A percentile compares a stretch with the other conserved stretches of the same genome.
phyloP scores from a whole-genome alignment of 2,113 vertebrate genomes.

The Sebastes fasciatus region DNA sequence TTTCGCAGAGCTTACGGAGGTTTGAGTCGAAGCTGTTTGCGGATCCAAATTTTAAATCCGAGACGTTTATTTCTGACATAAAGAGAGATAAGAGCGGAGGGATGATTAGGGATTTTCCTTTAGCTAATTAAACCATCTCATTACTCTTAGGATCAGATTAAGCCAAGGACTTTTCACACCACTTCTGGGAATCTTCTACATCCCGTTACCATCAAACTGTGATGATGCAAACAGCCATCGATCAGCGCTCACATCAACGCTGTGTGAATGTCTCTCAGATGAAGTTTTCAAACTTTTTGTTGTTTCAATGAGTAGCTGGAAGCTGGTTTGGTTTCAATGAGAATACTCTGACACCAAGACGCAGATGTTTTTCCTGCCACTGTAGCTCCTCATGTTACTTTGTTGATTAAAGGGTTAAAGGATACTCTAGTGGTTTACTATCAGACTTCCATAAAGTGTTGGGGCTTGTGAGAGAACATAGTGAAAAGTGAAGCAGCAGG shows the following conservation, averaged over 20 bases:
- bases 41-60: conserved; percentile 55
- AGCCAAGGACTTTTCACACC: conserved; percentile 54
- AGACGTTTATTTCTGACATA: conserved; percentile 32
- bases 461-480: background rate
- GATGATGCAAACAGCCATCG: conserved; percentile 6
- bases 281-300: background rate
- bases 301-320: background rate
- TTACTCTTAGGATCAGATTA: conserved; percentile 67
- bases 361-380: background rate
- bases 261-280: background rate
- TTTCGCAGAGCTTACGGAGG: conserved; percentile 30
- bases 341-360: background rate
- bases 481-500: too few species aligned
- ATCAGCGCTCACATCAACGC: background rate
- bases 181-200: conserved; percentile 45
- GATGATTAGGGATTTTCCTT: conserved; percentile 60
- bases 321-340: background rate
- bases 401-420: background rate
- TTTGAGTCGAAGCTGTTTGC: conserved; percentile 16
- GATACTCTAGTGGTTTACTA: background rate
- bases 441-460: background rate
- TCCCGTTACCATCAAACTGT: conserved; percentile 14
- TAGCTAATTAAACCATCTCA: conserved; percentile 70
- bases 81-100: conserved; percentile 49
- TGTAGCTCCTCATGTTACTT: background rate